These are phyloP conservation scores for Gryon sp. DNA, from an alignment of 1,140 invertebrate genomes.

Conservation along the genomic window DNA sequence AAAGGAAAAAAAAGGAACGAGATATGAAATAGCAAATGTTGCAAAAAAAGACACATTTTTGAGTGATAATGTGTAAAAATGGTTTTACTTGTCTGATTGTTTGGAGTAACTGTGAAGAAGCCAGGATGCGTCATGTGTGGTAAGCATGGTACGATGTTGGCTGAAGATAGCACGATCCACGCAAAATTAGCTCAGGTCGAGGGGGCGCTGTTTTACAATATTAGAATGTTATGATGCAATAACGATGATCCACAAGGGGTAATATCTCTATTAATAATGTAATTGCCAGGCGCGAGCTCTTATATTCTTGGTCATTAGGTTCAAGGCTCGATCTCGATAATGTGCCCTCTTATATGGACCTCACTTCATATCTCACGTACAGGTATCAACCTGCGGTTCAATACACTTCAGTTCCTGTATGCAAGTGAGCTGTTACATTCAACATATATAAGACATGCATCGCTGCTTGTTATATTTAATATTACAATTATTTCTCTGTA, in stretches of 20 bases:
- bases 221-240: slow-evolving; percentile 61
- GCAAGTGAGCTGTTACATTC: slow-evolving; percentile 26
- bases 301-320: slow-evolving; percentile 58
- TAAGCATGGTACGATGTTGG: slow-evolving; percentile 15
- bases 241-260: slow-evolving; percentile 55
- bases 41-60: slow-evolving; percentile 32
- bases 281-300: slow-evolving; percentile 63
- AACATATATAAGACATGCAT: too few species aligned
- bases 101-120: slow-evolving; percentile 9
- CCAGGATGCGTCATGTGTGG: slow-evolving; percentile 27
- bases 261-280: slow-evolving; percentile 72
- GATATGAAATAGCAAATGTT: slow-evolving; percentile 15
- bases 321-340: slow-evolving; percentile 50
- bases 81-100: slow-evolving; percentile 15
- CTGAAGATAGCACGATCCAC: slow-evolving; percentile 22
- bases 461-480: too few species aligned
- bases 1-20: slow-evolving; percentile 25
- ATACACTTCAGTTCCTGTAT: slow-evolving; percentile 51
- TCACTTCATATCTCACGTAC: slow-evolving; percentile 42
- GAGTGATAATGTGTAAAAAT: not conserved
- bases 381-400: slow-evolving; percentile 44
- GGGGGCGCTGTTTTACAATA: slow-evolving; percentile 47
- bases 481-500: too few species aligned
- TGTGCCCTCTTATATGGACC: slow-evolving; percentile 40
- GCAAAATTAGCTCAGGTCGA: slow-evolving; percentile 48